phyloP scores from a whole-genome alignment of 2,888 invertebrate genomes.

The Bruchidius siliquastri region DNA sequence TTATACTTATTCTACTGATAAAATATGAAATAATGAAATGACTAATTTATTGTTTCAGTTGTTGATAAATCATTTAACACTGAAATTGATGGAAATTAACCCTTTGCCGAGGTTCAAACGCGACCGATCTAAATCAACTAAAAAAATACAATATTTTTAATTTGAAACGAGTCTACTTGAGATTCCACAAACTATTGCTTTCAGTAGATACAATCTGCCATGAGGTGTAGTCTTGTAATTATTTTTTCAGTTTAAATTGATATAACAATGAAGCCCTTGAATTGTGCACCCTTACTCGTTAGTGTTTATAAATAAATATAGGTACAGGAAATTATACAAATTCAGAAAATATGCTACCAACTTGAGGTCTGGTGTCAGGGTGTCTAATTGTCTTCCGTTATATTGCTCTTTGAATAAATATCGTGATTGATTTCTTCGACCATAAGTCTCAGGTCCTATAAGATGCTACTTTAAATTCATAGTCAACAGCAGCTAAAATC shows the following conservation, averaged over 20 bases:
- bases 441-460: no score
- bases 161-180: not conserved
- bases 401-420: no score
- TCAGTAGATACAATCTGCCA: not conserved
- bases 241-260: not conserved
- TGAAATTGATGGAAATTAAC: not conserved
- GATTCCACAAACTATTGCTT: not conserved
- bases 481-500: no score
- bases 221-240: not conserved
- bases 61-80: no score
- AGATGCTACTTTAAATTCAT: no score
- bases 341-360: not conserved
- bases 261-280: not conserved
- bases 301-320: not conserved
- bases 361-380: not conserved
- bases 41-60: no score
- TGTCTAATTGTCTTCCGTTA: no score
- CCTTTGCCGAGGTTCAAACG: not conserved
- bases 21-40: no score
- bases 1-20: no score
- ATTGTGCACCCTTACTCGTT: not conserved
- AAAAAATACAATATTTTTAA: not conserved
- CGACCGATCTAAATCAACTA: not conserved
- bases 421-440: no score
- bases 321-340: not conserved